Base-by-base conservation (phyloP, 2,888 invertebrate species). In the Allacma fusca region DNA sequence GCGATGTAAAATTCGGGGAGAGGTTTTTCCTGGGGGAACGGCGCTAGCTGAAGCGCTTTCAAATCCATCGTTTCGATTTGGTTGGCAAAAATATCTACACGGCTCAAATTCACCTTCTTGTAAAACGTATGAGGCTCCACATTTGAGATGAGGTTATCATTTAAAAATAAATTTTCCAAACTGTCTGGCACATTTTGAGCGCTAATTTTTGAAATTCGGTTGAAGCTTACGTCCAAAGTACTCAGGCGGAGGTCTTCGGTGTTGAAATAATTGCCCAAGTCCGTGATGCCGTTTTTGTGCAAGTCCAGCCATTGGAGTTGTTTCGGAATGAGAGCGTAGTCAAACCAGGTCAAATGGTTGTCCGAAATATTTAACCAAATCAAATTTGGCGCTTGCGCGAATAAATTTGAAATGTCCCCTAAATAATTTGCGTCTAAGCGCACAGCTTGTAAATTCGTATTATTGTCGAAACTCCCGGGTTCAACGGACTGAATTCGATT, bases 71-170 rank as follows among this genome's bases (percentile, higher is more conserved):
- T 93, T 85, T 92, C 92, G 86, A 96, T 93, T 87, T 94, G 93
- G 89, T 96, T 96, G 85, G 95, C 94, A 88, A 95, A 96, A 85
- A 96, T 90, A 89, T 96, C 96, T 85, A 95, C 96, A 85, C 95
- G 89, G 26, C 94, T 94, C 85, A 96, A 89, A 88, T 96, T 96
- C 83, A 90, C 90, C 89, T 96, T 96, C 87, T 92, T 92, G 87
- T 94, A 90, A 88, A 96, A 96, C 80, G 95, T 94, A 87, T 95
- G 94, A 69, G 95, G 92, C 87, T 95, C 95, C 81, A 96, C 93
- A 85, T 90, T 90, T 83, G 91, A 91, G 86, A 96, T 94, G 85
- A 92, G 90, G 89, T 96, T 96, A 88, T 96, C 94, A 88, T 95
- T 95, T 84, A 95, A 89, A 88, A 95, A 95, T 85, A 96, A 89